Conservation (phyloP, 2,888 invertebrate species). For the Acleris emargana region DNA sequence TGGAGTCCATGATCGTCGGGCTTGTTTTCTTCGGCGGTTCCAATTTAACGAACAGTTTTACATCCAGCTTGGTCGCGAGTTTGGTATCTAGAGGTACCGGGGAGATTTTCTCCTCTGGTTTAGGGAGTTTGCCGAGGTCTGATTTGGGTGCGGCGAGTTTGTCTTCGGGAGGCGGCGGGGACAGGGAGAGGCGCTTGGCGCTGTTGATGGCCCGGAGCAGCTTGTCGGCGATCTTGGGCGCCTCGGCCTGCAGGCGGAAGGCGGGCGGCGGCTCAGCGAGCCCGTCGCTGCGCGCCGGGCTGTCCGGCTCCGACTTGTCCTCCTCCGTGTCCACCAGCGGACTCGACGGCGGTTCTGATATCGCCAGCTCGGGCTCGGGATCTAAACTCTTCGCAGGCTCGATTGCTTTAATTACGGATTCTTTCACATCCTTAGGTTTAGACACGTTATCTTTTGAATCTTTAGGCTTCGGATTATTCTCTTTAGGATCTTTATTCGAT, state of each 20-base stretch:
- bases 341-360: slow-evolving; percentile 67
- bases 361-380: slow-evolving; percentile 52
- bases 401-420: slow-evolving; percentile 45
- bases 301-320: slow-evolving; percentile 79
- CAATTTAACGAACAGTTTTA: slow-evolving; percentile 53
- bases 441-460: slow-evolving; percentile 45
- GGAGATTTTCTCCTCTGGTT: slow-evolving; percentile 45
- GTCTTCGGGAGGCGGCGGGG: slow-evolving; percentile 67
- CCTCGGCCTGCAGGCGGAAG: slow-evolving; percentile 76
- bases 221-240: slow-evolving; percentile 85
- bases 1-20: slow-evolving; percentile 57
- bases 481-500: slow-evolving; percentile 32
- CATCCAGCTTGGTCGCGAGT: slow-evolving; percentile 48
- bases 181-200: slow-evolving; percentile 80
- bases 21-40: slow-evolving; percentile 61
- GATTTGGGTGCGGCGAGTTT: slow-evolving; percentile 56
- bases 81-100: slow-evolving; percentile 50
- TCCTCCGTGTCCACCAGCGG: slow-evolving; percentile 77
- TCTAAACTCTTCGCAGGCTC: slow-evolving; percentile 53
- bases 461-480: slow-evolving; percentile 28
- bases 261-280: slow-evolving; percentile 78
- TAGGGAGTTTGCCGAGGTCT: slow-evolving; percentile 52
- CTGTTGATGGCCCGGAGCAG: slow-evolving; percentile 84
- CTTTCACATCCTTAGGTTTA: slow-evolving; percentile 41
- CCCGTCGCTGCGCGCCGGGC: slow-evolving; percentile 75